Evolutionary conservation across 2,888 invertebrate genomes (phyloP), one percentile per base, ranked within the genome.

Genomic region (Drosophila pegasa): DNA sequence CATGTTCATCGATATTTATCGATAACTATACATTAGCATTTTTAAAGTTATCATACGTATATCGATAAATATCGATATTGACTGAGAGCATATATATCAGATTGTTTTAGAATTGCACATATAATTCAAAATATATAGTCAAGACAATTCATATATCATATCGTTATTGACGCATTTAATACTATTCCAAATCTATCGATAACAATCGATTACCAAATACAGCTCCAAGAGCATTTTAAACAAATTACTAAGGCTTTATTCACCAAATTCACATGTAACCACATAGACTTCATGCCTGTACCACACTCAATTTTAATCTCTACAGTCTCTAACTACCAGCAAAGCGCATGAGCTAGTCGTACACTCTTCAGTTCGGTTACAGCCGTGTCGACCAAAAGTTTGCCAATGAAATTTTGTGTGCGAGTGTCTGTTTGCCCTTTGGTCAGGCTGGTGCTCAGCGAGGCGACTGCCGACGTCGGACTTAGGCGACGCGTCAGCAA

Each of bases 321-420:
- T 10, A 3, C 7, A 18, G 38, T 2, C 18, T 16, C 10, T 16
- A 16, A 10, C 22, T 1, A 0, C n/a, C 5, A 16, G 8, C 20
- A n/a, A 12, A 33, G 55, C 33, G 33, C 6, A 43, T 18, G 3
- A 5, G 3, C 1, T 35, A 9, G 55, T 55, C 18, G 18, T 3
- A 2, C 25, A 12, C 29, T n/a, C 10, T n/a, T 25, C 22, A 43
- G n/a, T 33, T 33, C 6, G 18, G 9, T 16, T 33, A n/a, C 37
- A 14, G 18, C 8, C n/a, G 29, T 41, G 40, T 33, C 31, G 37
- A 41, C 58, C 61, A 52, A 77, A 79, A 77, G 67, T 78, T 79
- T 75, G 62, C 38, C 75, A 75, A 77, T 79, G 77, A 77, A 80
- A 80, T 59, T 76, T 69, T 3, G 27, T 20, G 7, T 37, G 14